phyloP scores from a whole-genome alignment of 1,140 invertebrate species.

The Trichoplusia ni region DNA sequence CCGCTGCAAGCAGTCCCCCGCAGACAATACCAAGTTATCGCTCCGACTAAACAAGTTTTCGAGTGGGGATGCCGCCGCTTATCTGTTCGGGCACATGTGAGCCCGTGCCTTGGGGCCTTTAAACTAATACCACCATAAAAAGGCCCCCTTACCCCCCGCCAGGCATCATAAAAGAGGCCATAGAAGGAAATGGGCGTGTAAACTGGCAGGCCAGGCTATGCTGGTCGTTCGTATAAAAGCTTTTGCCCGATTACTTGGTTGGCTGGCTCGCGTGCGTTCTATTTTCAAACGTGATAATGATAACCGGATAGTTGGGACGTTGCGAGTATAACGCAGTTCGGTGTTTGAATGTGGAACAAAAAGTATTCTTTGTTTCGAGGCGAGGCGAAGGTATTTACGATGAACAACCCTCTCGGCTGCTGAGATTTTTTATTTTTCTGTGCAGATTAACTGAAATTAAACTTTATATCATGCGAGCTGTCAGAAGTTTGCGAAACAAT shows the following conservation, averaged over 20 bases:
- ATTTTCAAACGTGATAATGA: slow-evolving; percentile 77
- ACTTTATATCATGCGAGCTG: background rate
- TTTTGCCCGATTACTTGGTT: slow-evolving; percentile 70
- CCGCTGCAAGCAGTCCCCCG: slow-evolving; percentile 42
- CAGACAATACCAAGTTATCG: slow-evolving; percentile 73
- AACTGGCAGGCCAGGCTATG: slow-evolving; percentile 54
- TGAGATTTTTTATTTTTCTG: background rate
- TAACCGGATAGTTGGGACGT: slow-evolving; percentile 51
- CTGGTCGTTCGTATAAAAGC: slow-evolving; percentile 62
- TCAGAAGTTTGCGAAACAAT: background rate
- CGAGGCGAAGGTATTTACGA: slow-evolving; percentile 1
- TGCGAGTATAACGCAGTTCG: slow-evolving; percentile 29
- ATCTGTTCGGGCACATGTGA: slow-evolving; percentile 74
- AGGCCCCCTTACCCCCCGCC: slow-evolving; percentile 48
- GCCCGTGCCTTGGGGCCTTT: slow-evolving; percentile 64
- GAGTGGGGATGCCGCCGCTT: slow-evolving; percentile 72
- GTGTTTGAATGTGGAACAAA: slow-evolving; percentile 27
- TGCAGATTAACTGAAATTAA: background rate
- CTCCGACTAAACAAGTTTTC: slow-evolving; percentile 69
- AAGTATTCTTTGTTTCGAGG: slow-evolving; percentile 28
- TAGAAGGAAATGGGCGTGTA: slow-evolving; percentile 60
- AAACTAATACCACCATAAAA: slow-evolving; percentile 59
- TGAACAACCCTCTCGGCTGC: background rate
- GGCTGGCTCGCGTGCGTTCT: slow-evolving; percentile 71
- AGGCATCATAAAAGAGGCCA: slow-evolving; percentile 59